Base-by-base conservation (phyloP, 1,140 invertebrate genomes). In the Caenorhabditis tropicalis region DNA sequence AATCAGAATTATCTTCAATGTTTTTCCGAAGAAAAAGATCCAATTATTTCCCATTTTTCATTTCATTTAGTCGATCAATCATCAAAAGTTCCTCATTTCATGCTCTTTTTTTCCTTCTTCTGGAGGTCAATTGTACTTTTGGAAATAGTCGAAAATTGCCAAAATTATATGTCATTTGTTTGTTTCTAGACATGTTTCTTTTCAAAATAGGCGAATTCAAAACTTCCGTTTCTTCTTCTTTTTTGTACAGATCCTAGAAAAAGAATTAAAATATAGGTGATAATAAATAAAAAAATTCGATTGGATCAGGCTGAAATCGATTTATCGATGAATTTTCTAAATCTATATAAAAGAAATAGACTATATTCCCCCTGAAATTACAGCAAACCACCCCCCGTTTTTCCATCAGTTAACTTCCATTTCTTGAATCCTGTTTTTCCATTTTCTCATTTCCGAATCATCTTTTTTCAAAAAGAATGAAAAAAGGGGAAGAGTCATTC, bases 51-150 rank as follows among this genome's bases (percentile, higher is more conserved):
- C 53, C 12, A 6, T 43, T 12, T 12, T 6, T 43, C 39, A 43
- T 12, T 51, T 56, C 21, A 56, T 56, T 56, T 27, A 56, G 53
- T 56, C 53, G 53, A 6, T n/a, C 53, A 56, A 56, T 27, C 12
- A 56, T 56, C 53, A 56, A 56, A 56, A 56, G 53, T 56, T 56
- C 53, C n/a, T 51, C 49, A 19, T 51, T n/a, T n/a, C n/a, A 19
- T 51, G 6, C 15, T 5, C n/a, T 56, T 56, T 27, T 56, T 27
- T 27, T 19, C 24, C 21, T n/a, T 12, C 24, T 56, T 27, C 21
- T 27, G 53, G 24, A 4, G 53, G 53, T 56, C 53, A 27, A 56
- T 56, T 56, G 53, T 24, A 56, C 53, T 56, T 56, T 27, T 7
- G 29, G 53, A 43, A 43, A 12, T 9, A 3, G 16, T 19, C 7